Evolutionary conservation across 2,113 vertebrate species (phyloP).

Genomic region (Polypterus senegalus): DNA sequence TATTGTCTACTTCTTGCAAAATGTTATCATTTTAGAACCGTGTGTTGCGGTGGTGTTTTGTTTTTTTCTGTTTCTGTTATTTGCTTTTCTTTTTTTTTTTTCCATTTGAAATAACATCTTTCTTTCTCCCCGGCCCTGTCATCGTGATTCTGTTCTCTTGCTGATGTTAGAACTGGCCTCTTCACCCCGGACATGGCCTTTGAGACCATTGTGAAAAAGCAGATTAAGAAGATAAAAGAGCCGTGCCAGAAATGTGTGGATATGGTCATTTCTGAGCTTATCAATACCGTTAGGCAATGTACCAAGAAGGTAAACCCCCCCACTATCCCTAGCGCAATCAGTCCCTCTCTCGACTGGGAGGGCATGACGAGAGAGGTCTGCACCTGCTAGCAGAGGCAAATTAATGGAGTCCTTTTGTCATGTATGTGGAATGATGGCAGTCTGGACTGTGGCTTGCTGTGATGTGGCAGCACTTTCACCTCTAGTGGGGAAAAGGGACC

Average conservation of each 20-base stretch:
- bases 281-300: slow-evolving; percentile 99
- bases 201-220: slow-evolving; percentile 99
- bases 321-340: slow-evolving; percentile 23
- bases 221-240: slow-evolving; percentile 98
- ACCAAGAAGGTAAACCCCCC: slow-evolving; percentile 77
- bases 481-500: too few relatives aligned
- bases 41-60: not conserved
- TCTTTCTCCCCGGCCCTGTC: slow-evolving; percentile 29
- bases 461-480: too few relatives aligned
- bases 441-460: too few relatives aligned
- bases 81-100: not conserved
- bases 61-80: not conserved
- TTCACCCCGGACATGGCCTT: slow-evolving; percentile 99
- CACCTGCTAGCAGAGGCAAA: too few relatives aligned
- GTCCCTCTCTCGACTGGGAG: slow-evolving; percentile 33
- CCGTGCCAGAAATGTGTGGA: slow-evolving; percentile 99
- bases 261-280: slow-evolving; percentile 99
- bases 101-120: slow-evolving; percentile 38
- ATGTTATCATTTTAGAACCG: too few relatives aligned
- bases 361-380: slow-evolving; percentile 52
- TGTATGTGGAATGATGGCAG: too few relatives aligned
- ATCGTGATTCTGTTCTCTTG: slow-evolving; percentile 27
- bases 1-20: too few relatives aligned
- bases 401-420: too few relatives aligned
- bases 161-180: slow-evolving; percentile 89